Evolutionary conservation across 2,888 invertebrate genomes (phyloP).

Genomic region (Meteorus cinctellus): DNA sequence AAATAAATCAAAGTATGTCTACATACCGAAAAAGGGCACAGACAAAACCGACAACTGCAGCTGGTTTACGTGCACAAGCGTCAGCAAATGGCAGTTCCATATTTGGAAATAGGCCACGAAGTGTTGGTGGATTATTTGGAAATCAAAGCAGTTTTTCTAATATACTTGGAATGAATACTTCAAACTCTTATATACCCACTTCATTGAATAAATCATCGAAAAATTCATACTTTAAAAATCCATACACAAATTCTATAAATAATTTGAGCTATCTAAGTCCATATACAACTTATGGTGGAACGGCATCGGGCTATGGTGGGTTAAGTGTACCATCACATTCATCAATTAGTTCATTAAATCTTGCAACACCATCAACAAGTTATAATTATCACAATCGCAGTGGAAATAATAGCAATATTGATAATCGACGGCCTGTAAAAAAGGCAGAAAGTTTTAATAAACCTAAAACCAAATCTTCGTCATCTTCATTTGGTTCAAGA

Average conservation of each 20-base stretch:
- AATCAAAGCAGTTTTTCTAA: constrained; percentile 66
- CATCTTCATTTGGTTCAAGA: constrained; percentile 63
- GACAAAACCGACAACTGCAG: constrained; percentile 70
- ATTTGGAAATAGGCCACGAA: constrained; percentile 69
- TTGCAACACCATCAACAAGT: constrained; percentile 74
- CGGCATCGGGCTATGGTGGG: constrained; percentile 81
- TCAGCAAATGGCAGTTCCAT: constrained; percentile 72
- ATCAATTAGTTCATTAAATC: constrained; percentile 77
- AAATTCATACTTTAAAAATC: constrained; percentile 63
- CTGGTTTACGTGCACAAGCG: constrained; percentile 70
- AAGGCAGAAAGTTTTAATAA: constrained; percentile 66
- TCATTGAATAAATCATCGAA: constrained; percentile 59
- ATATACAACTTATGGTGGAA: constrained; percentile 78
- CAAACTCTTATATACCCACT: constrained; percentile 62
- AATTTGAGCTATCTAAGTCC: constrained; percentile 74
- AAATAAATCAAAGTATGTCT: constrained; percentile 61
- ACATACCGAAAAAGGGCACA: constrained; percentile 70
- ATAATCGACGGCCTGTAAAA: constrained; percentile 57
- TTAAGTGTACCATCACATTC: constrained; percentile 78
- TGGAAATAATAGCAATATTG: constrained; percentile 51
- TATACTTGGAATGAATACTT: constrained; percentile 62
- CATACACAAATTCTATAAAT: constrained; percentile 69
- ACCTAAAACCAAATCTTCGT: constrained; percentile 59
- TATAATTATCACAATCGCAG: constrained; percentile 61
- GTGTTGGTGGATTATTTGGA: constrained; percentile 66